A percentile compares a stretch with the other conserved stretches of the same genome.
These are phyloP conservation scores for Helostoma temminkii DNA, from an alignment of 2,797 vertebrate species.

Conservation along the genomic window DNA sequence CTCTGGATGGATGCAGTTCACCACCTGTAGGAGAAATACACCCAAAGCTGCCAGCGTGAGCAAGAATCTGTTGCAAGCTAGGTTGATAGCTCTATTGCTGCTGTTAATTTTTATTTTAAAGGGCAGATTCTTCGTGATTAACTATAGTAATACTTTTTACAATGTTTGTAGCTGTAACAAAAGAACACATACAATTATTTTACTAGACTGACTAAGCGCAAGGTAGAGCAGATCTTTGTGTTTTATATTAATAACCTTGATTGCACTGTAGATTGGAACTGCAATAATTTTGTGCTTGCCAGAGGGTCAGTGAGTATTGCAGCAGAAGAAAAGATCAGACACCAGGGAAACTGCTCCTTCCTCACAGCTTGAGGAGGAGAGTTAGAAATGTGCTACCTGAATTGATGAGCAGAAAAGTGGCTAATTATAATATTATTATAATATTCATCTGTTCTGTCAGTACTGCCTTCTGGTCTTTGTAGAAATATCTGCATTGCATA, in stretches of 20 bases:
- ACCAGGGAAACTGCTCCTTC: conserved; percentile 35
- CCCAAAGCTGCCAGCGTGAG: conserved; percentile 4
- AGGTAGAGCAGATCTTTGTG: conserved; percentile 6
- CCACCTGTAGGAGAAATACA: conserved; percentile 83
- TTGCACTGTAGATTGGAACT: conserved; percentile 26
- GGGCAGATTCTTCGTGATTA: neutral
- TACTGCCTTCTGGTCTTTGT: conserved; percentile 37
- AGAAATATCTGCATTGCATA: conserved; percentile 26
- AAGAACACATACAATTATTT: neutral
- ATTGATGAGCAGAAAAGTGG: conserved; percentile 58
- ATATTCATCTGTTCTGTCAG: conserved; percentile 49
- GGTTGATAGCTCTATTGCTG: neutral
- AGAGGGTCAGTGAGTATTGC: conserved; percentile 30
- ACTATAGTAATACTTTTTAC: neutral
- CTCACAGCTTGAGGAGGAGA: conserved; percentile 30
- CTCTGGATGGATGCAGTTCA: conserved; percentile 96
- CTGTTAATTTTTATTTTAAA: neutral
- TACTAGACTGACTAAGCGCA: neutral
- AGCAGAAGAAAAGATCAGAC: conserved; percentile 25
- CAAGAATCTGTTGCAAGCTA: neutral
- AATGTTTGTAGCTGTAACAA: neutral
- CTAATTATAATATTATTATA: conserved; percentile 67
- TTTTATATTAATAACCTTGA: conserved; percentile 38
- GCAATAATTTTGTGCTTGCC: conserved; percentile 34
- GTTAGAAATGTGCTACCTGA: conserved; percentile 34